Conservation (phyloP, 1,140 invertebrate species). For the Whitmania pigra region DNA sequence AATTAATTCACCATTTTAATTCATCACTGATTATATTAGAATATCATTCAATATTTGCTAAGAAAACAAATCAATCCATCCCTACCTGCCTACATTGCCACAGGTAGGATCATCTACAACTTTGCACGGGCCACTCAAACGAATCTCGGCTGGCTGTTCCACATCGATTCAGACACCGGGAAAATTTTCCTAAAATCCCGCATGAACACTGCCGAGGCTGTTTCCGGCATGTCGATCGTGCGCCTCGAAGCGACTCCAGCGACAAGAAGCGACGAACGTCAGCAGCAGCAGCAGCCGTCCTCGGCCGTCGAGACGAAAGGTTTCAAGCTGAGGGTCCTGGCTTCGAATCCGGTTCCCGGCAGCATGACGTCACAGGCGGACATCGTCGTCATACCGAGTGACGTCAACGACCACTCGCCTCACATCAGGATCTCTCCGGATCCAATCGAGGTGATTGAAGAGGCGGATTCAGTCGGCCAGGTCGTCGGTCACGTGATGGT, state of each 20-base stretch:
- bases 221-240: not conserved
- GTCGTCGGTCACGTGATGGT: slow-evolving; percentile 69
- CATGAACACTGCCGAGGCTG: not conserved
- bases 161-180: slow-evolving; percentile 1
- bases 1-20: too few relatives aligned
- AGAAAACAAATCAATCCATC: too few relatives aligned
- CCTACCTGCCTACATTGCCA: too few relatives aligned
- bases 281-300: not conserved
- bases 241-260: not conserved
- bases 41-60: too few relatives aligned
- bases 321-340: not conserved
- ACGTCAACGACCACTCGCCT: slow-evolving; percentile 12
- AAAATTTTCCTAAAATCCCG: not conserved
- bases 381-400: not conserved
- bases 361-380: slow-evolving; percentile 2
- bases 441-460: slow-evolving; percentile 50
- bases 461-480: slow-evolving; percentile 64
- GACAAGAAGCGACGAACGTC: not conserved
- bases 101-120: slow-evolving; percentile 2
- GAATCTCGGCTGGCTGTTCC: not conserved
- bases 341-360: not conserved
- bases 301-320: not conserved
- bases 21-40: too few relatives aligned
- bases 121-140: slow-evolving; percentile 2
- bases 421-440: not conserved